A percentile compares a stretch with the other conserved stretches of the same genome.
Conservation (phyloP, 2,797 vertebrate genomes). For the Periophthalmus magnuspinnatus region DNA sequence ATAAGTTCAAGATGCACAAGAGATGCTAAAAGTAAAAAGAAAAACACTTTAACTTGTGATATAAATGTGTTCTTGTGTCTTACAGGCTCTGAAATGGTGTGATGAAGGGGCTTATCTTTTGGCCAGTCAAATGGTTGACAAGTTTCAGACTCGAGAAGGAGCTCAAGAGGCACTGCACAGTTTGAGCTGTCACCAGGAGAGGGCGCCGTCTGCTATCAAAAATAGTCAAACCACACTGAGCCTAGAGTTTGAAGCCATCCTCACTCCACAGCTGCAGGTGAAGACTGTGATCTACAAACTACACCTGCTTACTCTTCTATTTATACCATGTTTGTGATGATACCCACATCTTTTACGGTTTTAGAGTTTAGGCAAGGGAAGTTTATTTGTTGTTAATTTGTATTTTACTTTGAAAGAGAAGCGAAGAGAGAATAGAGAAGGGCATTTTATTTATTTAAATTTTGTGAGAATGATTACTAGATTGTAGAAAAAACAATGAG, state of each 20-base stretch:
- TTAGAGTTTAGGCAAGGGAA: not conserved
- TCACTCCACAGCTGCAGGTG: slow-evolving; percentile 90
- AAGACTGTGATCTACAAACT: not conserved
- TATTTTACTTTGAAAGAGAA: too few relatives aligned
- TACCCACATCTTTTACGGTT: not conserved
- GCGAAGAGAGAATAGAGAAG: too few relatives aligned
- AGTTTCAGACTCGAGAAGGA: slow-evolving; percentile 90
- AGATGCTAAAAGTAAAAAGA: too few relatives aligned
- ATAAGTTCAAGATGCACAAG: too few relatives aligned
- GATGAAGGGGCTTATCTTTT: slow-evolving; percentile 92
- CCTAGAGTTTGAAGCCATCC: slow-evolving; percentile 84
- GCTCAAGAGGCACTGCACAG: slow-evolving; percentile 87
- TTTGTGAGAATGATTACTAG: too few relatives aligned
- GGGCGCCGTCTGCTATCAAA: slow-evolving; percentile 77
- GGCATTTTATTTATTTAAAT: too few relatives aligned
- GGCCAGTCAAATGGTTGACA: slow-evolving; percentile 90
- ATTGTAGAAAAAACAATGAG: too few relatives aligned
- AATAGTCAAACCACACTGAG: slow-evolving; percentile 79
- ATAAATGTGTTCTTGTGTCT: slow-evolving; percentile 3
- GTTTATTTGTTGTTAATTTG: not conserved
- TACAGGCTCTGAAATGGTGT: slow-evolving; percentile 87
- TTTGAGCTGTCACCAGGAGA: slow-evolving; percentile 86
- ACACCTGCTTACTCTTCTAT: not conserved
- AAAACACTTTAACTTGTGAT: not conserved
- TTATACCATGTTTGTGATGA: not conserved